A percentile compares a stretch with the other conserved stretches of the same genome.
phyloP scores from a whole-genome alignment of 2,888 invertebrate species.

The Eupithecia pulchellata region DNA sequence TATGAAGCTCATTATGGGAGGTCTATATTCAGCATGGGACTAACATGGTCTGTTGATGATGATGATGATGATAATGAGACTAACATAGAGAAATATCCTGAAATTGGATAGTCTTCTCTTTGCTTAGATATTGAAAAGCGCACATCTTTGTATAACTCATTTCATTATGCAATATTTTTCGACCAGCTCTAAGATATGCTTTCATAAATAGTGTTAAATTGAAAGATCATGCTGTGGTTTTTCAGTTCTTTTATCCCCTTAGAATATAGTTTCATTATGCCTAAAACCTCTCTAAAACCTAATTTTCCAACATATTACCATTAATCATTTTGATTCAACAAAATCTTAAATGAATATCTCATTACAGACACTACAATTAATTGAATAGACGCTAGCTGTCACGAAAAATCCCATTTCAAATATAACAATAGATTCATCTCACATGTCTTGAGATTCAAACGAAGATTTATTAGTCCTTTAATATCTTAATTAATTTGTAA shows the following conservation, averaged over 20 bases:
- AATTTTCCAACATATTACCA: not conserved
- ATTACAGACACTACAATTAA: conserved; percentile 9
- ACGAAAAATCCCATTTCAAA: conserved; percentile 19
- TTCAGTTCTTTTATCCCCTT: no score
- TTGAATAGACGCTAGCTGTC: conserved; percentile 10
- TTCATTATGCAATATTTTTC: not conserved
- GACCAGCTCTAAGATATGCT: no score
- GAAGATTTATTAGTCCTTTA: conserved; percentile 22
- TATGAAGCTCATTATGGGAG: no score
- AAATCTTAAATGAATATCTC: not conserved
- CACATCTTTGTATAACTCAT: not conserved
- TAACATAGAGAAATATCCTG: no score
- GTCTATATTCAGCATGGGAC: no score
- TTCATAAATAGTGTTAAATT: no score
- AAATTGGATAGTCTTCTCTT: not conserved
- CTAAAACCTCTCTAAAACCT: not conserved
- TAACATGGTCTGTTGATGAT: no score
- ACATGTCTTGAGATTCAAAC: conserved; percentile 1
- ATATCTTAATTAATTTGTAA: conserved; percentile 19
- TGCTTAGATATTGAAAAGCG: not conserved
- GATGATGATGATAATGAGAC: no score
- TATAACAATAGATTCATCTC: conserved; percentile 13
- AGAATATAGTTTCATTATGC: not conserved
- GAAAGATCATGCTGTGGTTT: no score
- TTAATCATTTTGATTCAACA: not conserved